Evolutionary conservation across 2,888 invertebrate species (phyloP), one percentile per base, ranked within the genome.

Genomic region (Drosophila niveifrons): DNA sequence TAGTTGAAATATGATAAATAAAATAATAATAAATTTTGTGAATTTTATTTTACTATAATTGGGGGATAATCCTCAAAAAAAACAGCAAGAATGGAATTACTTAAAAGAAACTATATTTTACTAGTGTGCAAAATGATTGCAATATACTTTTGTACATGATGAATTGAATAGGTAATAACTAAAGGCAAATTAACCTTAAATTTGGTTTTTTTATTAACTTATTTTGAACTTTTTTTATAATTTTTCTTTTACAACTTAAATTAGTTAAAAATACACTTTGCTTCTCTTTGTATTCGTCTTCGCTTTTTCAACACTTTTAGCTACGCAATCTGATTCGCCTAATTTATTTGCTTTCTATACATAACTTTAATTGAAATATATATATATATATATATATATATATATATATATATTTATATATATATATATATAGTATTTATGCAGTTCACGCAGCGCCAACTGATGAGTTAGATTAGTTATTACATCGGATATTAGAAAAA

Each of bases 241-340:
- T 10, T 71, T 65, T 67, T 69, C 51, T 67, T 80, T 36, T 74
- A 70, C 53, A 83, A 72, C 83, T 83, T 87, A 83, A 57, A 53
- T 56, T 88, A 82, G 55, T 76, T 88, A 73, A 79, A 86, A 80
- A 72, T 82, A 86, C 36, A 71, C 67, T 63, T 72, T 75, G 48
- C 51, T 69, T 58, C 46, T 69, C 58, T 44, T 66, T 52, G 18
- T 67, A 55, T 51, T 64, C 36, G 55, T 23, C n/a, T 28, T 68
- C 62, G 51, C 69, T 67, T 66, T 64, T 62, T 72, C 57, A 89
- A 84, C 75, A 77, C 79, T 59, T 47, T 75, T 64, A 64, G 72
- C 73, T 80, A 66, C 50, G 73, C 75, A 75, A 72, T 63, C 72
- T 53, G 43, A 73, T 65, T 79, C 73, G 78, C 72, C 79, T 90